phyloP scores from a whole-genome alignment of 2,888 invertebrate species.

The Hofmannophila pseudospretella region DNA sequence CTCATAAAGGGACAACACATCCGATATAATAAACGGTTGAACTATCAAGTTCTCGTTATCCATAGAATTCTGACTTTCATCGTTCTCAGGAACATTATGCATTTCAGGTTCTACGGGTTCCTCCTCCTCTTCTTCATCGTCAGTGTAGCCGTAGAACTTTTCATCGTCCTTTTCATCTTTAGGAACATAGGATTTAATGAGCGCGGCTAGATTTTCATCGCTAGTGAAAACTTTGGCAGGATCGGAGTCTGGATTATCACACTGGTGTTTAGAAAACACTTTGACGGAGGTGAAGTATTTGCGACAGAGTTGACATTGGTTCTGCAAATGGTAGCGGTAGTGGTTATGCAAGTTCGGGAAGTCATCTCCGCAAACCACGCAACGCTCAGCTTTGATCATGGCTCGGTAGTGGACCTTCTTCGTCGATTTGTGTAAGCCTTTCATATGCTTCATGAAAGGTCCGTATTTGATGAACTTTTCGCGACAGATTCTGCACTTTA shows the following conservation, averaged over 20 bases:
- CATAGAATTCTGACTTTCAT: constrained; percentile 30
- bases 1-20: constrained; percentile 58
- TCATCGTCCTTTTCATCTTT: constrained; percentile 61
- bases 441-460: constrained; percentile 66
- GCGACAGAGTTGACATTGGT: constrained; percentile 68
- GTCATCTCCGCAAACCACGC: constrained; percentile 77
- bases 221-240: constrained; percentile 56
- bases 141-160: constrained; percentile 57
- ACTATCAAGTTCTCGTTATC: constrained; percentile 41
- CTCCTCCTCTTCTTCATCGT: constrained; percentile 45
- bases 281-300: constrained; percentile 65
- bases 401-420: constrained; percentile 66
- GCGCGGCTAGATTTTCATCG: constrained; percentile 43
- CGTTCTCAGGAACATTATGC: constrained; percentile 18
- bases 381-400: constrained; percentile 68
- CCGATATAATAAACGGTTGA: constrained; percentile 63
- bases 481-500: constrained; percentile 60
- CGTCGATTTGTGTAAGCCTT: constrained; percentile 47
- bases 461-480: constrained; percentile 68
- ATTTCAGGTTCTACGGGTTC: constrained; percentile 8
- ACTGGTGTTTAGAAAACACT: constrained; percentile 50
- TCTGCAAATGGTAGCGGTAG: constrained; percentile 77
- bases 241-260: constrained; percentile 53
- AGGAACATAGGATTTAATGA: constrained; percentile 58
- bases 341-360: constrained; percentile 81